Evolutionary conservation across 2,113 vertebrate genomes (phyloP).

Genomic region (Forbesichthys papilliferus): DNA sequence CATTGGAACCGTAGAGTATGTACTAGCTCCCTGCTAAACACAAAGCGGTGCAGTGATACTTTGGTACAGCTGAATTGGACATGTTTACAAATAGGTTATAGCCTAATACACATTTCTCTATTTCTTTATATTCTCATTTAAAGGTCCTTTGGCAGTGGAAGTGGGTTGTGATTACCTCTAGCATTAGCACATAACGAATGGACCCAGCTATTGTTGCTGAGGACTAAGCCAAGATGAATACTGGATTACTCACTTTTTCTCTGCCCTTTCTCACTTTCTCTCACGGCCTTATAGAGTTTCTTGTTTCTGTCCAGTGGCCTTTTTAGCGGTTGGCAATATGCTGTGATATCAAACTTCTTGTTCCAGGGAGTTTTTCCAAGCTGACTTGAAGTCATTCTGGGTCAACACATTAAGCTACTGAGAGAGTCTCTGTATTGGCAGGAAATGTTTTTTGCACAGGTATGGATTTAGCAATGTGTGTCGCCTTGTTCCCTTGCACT

Average conservation of each 20-base stretch:
- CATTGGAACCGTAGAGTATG: not conserved
- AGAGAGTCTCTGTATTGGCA: not conserved
- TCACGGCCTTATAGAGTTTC: conserved; percentile 4
- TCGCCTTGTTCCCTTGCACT: not conserved
- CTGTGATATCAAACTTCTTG: conserved; percentile 13
- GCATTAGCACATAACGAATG: conserved; percentile 7
- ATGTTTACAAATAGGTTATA: conserved; percentile 29
- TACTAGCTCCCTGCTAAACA: conserved; percentile 37
- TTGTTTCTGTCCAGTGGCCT: not conserved
- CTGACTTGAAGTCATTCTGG: conserved; percentile 28
- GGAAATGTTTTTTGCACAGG: conserved; percentile 8
- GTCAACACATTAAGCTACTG: conserved; percentile 9
- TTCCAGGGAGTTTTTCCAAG: conserved; percentile 25
- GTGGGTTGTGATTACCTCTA: conserved; percentile 26
- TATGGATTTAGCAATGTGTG: not conserved
- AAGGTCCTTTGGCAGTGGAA: conserved; percentile 27
- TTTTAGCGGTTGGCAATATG: conserved; percentile 9
- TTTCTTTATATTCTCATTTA: conserved; percentile 15
- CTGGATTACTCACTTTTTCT: conserved; percentile 17
- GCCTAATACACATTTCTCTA: conserved; percentile 15
- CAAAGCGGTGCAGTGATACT: not conserved
- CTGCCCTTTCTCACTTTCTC: not conserved
- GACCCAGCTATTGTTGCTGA: conserved; percentile 16
- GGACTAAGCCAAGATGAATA: conserved; percentile 21
- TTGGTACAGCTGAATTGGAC: conserved; percentile 8